Conservation (phyloP, 2,113 vertebrate genomes). For the Oreochromis niloticus region DNA sequence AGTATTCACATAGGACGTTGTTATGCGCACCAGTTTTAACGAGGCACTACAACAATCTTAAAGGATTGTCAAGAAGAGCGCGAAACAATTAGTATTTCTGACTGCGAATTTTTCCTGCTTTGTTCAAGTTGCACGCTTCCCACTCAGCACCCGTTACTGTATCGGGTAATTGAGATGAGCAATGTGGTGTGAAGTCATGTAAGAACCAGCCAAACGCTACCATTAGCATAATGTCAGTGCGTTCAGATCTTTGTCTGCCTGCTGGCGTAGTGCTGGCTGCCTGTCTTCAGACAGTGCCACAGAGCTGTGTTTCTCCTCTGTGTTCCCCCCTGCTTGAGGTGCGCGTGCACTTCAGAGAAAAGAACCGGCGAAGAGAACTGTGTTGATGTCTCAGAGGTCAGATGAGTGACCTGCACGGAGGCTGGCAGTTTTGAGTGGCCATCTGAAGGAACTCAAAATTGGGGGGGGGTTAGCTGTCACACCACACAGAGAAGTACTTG, state of each 20-base stretch:
- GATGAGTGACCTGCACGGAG: constrained; percentile 8
- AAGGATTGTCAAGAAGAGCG: constrained; percentile 26
- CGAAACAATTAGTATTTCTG: constrained; percentile 53
- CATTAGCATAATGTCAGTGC: constrained; percentile 55
- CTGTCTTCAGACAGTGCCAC: constrained; percentile 15
- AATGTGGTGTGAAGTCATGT: constrained; percentile 57
- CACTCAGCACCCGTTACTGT: constrained; percentile 32
- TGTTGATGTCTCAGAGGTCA: constrained; percentile 34
- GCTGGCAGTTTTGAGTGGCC: constrained; percentile 19
- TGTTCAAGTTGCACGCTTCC: constrained; percentile 39
- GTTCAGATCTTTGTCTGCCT: constrained; percentile 50
- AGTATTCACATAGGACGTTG: constrained; percentile 8
- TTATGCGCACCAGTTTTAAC: constrained; percentile 5
- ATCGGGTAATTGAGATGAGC: constrained; percentile 59
- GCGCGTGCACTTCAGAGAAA: constrained; percentile 1
- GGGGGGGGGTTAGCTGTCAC: constrained; percentile 26
- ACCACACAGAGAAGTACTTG: constrained; percentile 38
- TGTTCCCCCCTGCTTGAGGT: background rate
- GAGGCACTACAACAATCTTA: constrained; percentile 6
- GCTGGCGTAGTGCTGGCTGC: constrained; percentile 4
- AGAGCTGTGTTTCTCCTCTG: background rate
- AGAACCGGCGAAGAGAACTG: background rate
- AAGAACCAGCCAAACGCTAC: constrained; percentile 46
- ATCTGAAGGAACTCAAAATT: background rate
- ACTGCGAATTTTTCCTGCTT: constrained; percentile 35